Percentiles rank a stretch among this genome's conserved stretches.
These are phyloP conservation scores for Drosophila hamatofila DNA, from an alignment of 2,888 invertebrate species.

Conservation along the genomic window DNA sequence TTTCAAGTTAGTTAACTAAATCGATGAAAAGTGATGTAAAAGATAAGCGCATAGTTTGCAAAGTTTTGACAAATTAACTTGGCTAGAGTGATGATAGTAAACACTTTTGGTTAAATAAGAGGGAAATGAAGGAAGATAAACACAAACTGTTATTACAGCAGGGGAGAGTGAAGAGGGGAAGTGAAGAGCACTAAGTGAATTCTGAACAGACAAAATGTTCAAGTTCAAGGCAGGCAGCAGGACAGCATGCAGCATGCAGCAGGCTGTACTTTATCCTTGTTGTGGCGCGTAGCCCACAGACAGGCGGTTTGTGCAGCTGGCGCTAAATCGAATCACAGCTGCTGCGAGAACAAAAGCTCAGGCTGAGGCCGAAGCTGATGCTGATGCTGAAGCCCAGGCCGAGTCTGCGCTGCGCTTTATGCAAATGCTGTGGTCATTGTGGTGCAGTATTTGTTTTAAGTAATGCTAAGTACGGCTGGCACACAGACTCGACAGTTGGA, in stretches of 20 bases:
- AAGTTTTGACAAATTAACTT: constrained; percentile 28
- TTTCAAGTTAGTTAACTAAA: background rate
- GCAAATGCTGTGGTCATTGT: constrained; percentile 73
- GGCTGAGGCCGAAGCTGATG: background rate
- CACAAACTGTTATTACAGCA: background rate
- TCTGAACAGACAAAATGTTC: constrained; percentile 25
- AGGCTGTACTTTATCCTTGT: constrained; percentile 21
- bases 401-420: constrained; percentile 55
- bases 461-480: constrained; percentile 54
- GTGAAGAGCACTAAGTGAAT: constrained; percentile 6
- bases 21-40: background rate
- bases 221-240: constrained; percentile 49
- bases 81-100: constrained; percentile 10
- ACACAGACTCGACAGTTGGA: constrained; percentile 12
- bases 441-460: constrained; percentile 57
- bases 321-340: constrained; percentile 66
- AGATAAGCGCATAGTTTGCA: constrained; percentile 1
- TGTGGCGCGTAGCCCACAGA: constrained; percentile 17
- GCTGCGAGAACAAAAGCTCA: constrained; percentile 55
- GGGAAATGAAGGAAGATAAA: background rate
- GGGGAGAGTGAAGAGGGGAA: background rate
- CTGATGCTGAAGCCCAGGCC: background rate
- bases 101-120: constrained; percentile 15
- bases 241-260: constrained; percentile 16
- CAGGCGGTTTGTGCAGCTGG: constrained; percentile 30